phyloP scores from a whole-genome alignment of 2,113 vertebrate species.

The Phasianus colchicus region DNA sequence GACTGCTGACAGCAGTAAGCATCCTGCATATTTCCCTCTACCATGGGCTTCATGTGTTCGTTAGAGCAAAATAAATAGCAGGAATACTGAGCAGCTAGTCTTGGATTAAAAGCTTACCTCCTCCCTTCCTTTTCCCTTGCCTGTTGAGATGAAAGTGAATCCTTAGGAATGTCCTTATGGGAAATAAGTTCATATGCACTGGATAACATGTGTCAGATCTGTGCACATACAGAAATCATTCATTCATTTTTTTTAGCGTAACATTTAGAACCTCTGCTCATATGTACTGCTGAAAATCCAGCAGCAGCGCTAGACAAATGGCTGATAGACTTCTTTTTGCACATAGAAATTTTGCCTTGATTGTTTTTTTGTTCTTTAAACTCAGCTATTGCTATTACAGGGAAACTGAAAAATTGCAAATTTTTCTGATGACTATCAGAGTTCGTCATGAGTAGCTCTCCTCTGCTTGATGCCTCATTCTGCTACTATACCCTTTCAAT shows the following conservation, averaged over 20 bases:
- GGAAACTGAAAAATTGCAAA: neutral
- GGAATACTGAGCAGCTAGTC: neutral
- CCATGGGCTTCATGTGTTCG: neutral
- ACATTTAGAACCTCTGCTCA: neutral
- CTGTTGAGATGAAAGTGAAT: neutral
- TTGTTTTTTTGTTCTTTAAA: neutral
- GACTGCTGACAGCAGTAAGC: neutral
- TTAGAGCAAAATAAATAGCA: neutral
- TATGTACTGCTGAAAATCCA: neutral
- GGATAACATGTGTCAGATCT: neutral
- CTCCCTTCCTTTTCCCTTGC: neutral
- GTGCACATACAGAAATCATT: neutral
- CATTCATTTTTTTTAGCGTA: neutral
- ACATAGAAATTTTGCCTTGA: neutral
- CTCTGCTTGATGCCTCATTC: neutral
- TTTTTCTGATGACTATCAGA: neutral
- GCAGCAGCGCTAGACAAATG: neutral
- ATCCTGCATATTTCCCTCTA: neutral
- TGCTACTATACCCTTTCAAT: neutral
- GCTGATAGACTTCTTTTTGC: neutral
- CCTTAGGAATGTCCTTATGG: neutral
- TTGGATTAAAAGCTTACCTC: neutral
- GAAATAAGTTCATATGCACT: neutral
- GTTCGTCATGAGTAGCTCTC: neutral
- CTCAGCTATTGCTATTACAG: neutral